Conservation (phyloP, 2,888 invertebrate species). For the Ischnura elegans region DNA sequence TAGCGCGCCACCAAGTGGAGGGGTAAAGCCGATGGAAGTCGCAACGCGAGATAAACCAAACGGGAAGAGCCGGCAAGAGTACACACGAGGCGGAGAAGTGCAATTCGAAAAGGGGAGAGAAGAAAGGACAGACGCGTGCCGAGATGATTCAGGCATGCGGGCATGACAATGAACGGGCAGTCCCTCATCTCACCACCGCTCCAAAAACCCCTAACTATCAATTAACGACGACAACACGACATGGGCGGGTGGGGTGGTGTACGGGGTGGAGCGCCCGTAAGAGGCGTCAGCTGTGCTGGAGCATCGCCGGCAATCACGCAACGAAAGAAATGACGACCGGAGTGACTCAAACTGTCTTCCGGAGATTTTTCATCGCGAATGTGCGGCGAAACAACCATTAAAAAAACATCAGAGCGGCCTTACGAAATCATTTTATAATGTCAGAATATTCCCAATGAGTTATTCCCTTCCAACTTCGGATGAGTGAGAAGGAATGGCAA, state of each 20-base stretch:
- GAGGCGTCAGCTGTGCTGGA: not conserved
- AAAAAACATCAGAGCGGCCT: not conserved
- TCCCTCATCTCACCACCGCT: not conserved
- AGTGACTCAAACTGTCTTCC: not conserved
- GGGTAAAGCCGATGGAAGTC: not conserved
- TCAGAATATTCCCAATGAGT: too few relatives aligned
- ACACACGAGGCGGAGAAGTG: too few relatives aligned
- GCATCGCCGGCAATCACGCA: not conserved
- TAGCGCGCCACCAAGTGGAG: not conserved
- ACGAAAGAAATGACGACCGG: not conserved
- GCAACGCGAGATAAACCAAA: not conserved
- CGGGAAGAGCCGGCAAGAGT: not conserved
- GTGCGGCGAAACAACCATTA: not conserved
- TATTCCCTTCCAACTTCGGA: too few relatives aligned
- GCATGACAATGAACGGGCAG: not conserved
- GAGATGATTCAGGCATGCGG: constrained; percentile 7
- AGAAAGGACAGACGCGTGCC: not conserved
- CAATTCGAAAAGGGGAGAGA: not conserved
- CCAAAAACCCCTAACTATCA: not conserved
- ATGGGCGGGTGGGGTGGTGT: not conserved
- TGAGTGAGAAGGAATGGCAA: too few relatives aligned
- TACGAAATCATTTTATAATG: too few relatives aligned
- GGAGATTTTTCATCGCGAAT: not conserved
- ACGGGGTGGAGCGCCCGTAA: not conserved
- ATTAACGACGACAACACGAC: not conserved